Evolutionary conservation across 2,888 invertebrate genomes (phyloP).

Genomic region (Drosophila histrio): DNA sequence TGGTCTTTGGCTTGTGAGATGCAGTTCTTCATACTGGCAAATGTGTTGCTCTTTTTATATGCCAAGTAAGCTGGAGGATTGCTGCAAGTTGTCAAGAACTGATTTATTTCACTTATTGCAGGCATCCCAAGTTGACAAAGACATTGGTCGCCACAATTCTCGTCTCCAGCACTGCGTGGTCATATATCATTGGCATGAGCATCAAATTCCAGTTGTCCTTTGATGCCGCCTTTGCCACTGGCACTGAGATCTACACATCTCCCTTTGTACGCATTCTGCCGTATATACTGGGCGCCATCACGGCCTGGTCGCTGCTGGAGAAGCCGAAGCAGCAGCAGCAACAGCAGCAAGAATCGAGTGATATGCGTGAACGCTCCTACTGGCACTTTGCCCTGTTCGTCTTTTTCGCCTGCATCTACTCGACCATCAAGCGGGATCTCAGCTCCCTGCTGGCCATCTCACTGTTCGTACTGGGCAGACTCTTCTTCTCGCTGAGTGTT

Average conservation of each 20-base stretch:
- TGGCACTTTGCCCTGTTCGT: conserved; percentile 82
- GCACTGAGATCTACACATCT: conserved; percentile 85
- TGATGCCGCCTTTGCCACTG: conserved; percentile 82
- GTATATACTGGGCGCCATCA: conserved; percentile 84
- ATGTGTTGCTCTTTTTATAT: conserved; percentile 81
- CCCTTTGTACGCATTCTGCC: conserved; percentile 85
- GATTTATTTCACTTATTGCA: conserved; percentile 25
- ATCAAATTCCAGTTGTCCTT: conserved; percentile 82
- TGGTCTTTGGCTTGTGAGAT: conserved; percentile 85
- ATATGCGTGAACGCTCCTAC: conserved; percentile 71
- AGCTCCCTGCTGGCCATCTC: conserved; percentile 84
- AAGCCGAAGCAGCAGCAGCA: no score
- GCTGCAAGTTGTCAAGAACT: not conserved
- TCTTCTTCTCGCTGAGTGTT: conserved; percentile 85
- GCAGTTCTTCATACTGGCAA: conserved; percentile 83
- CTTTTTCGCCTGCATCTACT: conserved; percentile 82
- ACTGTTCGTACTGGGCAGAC: conserved; percentile 85
- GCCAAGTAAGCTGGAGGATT: conserved; percentile 74
- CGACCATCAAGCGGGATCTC: conserved; percentile 83
- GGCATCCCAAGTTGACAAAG: conserved; percentile 77
- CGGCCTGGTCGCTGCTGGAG: conserved; percentile 84
- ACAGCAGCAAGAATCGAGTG: conserved; percentile 63
- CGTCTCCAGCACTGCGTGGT: conserved; percentile 75
- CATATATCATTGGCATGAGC: conserved; percentile 75
- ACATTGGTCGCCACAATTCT: conserved; percentile 53